phyloP scores from a whole-genome alignment of 2,797 vertebrate species.

The Dendrocincla fuliginosa region DNA sequence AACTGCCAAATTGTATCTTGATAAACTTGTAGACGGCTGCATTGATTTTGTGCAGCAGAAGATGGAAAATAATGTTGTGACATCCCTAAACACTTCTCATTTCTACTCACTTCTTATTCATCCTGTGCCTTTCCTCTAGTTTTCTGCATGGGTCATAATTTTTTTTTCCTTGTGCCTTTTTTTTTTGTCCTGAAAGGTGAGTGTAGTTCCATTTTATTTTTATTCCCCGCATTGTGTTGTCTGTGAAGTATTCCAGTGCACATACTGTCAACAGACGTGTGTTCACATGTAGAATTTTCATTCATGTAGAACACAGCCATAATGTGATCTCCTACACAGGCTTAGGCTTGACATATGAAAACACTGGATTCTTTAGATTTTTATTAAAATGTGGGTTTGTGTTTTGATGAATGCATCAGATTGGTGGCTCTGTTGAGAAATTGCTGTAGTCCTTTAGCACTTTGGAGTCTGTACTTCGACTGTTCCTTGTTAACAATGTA shows the following conservation, averaged over 20 bases:
- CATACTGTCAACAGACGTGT: conserved; percentile 61
- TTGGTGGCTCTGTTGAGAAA: neutral
- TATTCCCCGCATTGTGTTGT: conserved; percentile 28
- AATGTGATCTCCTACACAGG: neutral
- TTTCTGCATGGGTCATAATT: conserved; percentile 72
- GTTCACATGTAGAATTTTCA: neutral
- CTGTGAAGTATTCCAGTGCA: conserved; percentile 44
- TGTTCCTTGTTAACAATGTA: neutral
- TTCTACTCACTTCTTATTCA: conserved; percentile 64
- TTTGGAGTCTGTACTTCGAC: neutral
- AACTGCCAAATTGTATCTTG: conserved; percentile 12
- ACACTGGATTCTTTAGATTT: conserved; percentile 19
- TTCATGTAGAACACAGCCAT: neutral
- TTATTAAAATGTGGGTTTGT: neutral
- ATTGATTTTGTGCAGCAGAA: conserved; percentile 60
- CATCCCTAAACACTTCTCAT: conserved; percentile 69
- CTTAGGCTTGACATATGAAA: conserved; percentile 2
- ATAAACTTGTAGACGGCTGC: conserved; percentile 10
- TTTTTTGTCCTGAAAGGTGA: conserved; percentile 19
- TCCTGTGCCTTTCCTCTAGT: conserved; percentile 63
- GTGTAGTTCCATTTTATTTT: conserved; percentile 62
- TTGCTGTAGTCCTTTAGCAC: neutral
- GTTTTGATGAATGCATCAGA: neutral
- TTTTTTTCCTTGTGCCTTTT: conserved; percentile 50
- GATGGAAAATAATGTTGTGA: conserved; percentile 83